Conservation (phyloP, 2,113 vertebrate genomes). For the Eurystomus gularis region DNA sequence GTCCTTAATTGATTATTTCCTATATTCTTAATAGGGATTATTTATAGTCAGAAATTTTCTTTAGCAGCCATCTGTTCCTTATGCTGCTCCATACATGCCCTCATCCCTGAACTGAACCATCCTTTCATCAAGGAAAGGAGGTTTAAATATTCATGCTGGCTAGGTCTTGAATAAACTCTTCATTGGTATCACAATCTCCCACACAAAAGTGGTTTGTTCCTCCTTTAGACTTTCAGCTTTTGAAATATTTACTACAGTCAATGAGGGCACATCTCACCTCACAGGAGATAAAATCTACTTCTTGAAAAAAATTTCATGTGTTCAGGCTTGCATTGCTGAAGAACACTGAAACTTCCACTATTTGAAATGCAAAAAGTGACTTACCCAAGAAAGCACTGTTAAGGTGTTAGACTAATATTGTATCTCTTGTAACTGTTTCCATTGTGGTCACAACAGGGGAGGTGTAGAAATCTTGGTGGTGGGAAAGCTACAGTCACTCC, state of each 20-base stretch:
- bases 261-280: neutral
- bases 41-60: conserved; percentile 32
- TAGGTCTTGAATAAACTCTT: conserved; percentile 41
- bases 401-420: neutral
- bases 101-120: conserved; percentile 36
- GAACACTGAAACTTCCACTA: neutral
- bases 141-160: conserved; percentile 59
- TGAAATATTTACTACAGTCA: conserved; percentile 34
- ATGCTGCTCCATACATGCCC: conserved; percentile 13
- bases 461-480: neutral
- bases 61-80: conserved; percentile 46
- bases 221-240: neutral
- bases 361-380: neutral
- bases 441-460: neutral
- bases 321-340: conserved; percentile 20
- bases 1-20: conserved; percentile 13
- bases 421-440: neutral
- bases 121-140: conserved; percentile 41
- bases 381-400: neutral
- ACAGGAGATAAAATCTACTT: neutral
- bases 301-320: neutral
- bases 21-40: conserved; percentile 10
- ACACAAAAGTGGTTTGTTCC: neutral
- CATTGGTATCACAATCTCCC: conserved; percentile 24
- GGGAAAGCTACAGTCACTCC: neutral